Evolutionary conservation across 1,140 invertebrate genomes (phyloP).

Genomic region (Drosophila baimaii): DNA sequence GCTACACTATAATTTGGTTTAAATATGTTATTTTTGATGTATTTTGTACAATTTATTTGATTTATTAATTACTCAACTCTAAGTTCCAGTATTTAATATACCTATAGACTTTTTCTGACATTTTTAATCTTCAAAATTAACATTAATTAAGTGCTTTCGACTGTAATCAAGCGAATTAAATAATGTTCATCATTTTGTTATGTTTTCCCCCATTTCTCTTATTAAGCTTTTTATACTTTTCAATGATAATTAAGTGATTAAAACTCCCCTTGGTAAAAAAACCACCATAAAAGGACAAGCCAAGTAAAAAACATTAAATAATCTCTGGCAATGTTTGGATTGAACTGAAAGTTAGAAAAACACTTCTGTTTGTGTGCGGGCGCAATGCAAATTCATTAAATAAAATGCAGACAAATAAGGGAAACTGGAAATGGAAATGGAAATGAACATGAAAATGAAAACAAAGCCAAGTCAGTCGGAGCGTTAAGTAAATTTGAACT

Average conservation of each 20-base stretch:
- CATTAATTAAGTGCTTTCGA: not conserved
- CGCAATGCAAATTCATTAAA: conserved; percentile 49
- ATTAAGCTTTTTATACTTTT: not conserved
- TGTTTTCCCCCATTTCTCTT: not conserved
- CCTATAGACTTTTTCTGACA: not conserved
- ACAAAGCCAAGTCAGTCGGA: conserved; percentile 35
- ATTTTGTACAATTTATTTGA: no score
- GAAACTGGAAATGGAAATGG: conserved; percentile 2
- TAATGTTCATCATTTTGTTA: not conserved
- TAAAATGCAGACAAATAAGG: conserved; percentile 44
- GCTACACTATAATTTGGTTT: not conserved
- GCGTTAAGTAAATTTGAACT: conserved; percentile 48
- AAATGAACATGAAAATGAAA: conserved; percentile 26
- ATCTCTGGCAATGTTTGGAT: conserved; percentile 26
- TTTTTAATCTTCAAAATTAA: not conserved
- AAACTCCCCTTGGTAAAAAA: conserved; percentile 2
- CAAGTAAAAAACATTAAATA: not conserved
- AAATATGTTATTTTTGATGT: not conserved
- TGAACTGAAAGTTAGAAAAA: conserved; percentile 31
- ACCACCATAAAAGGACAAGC: not conserved
- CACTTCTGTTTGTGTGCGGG: conserved; percentile 17
- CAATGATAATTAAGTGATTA: conserved; percentile 21
- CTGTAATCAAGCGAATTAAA: not conserved
- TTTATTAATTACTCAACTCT: not conserved
- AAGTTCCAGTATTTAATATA: not conserved